Evolutionary conservation across 37 sponge, comb jelly and placozoan genomes (phyloP), one percentile per base, ranked within the genome.

Genomic region (Chondrosia reniformis): DNA sequence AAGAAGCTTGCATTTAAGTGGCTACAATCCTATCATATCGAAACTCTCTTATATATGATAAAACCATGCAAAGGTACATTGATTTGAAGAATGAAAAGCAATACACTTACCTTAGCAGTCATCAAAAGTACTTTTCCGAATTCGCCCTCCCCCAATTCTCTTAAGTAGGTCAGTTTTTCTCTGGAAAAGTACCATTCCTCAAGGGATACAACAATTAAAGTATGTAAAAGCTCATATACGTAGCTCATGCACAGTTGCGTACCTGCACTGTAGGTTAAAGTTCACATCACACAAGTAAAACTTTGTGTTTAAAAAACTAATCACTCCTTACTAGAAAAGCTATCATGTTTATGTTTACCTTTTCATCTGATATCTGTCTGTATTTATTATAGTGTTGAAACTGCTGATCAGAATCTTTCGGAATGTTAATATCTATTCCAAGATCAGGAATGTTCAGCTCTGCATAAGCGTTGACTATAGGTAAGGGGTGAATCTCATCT

Each of bases 101-200:
- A 10, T 34, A 4, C 4, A 4, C 72, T 40, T 21, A 69, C 72
- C 43, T 69, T 69, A 24, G 42, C 72, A 41, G 39, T 41, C 72
- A 69, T 69, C 42, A 69, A 44, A 24, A 69, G 42, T 21, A 69
- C 72, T 25, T 69, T 69, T 31, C 72, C 72, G 42, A 69, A 69
- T 6, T 69, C 72, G 39, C 72, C 72, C 42, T 69, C 43, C 42
- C 72, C 72, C 24, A 69, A 39, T 40, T 69, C 72, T 25, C 43
- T 69, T 44, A 69, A 42, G 72, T 69, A 69, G 2, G 72, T 43
- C 40, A 69, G 43, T 13, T 31, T 39, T 2, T 69, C 72, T 24
- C 72, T 36, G 22, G 72, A 2, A 19, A 69, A 42, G 1, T 38
- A 22, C 72, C 72, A 69, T 37, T 69, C 72, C 72, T 69, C 17